A percentile compares a stretch with the other conserved stretches of the same genome.
Conservation (phyloP, 2,113 vertebrate species). For the Motacilla tschutschensis region DNA sequence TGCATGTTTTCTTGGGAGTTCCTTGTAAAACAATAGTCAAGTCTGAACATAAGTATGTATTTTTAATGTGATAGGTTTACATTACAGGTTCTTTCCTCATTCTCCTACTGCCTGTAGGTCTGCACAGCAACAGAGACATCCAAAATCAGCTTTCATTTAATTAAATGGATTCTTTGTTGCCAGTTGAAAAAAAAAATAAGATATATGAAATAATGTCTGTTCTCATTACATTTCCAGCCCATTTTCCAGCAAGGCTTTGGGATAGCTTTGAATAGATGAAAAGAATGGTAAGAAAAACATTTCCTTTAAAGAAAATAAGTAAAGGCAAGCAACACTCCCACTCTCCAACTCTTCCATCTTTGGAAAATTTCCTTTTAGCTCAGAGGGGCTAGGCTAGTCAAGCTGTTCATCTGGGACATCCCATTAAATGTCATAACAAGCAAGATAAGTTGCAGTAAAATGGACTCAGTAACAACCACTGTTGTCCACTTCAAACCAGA, state of each 20-base stretch:
- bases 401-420: neutral
- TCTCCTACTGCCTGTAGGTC: neutral
- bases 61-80: constrained; percentile 7
- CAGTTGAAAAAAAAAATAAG: neutral
- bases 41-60: neutral
- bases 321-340: constrained; percentile 1
- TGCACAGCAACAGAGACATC: neutral
- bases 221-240: constrained; percentile 34
- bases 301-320: neutral
- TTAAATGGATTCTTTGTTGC: neutral
- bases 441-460: neutral
- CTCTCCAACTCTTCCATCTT: constrained; percentile 3
- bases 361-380: constrained; percentile 21
- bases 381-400: neutral
- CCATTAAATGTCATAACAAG: neutral
- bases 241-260: neutral
- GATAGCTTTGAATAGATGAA: constrained; percentile 27
- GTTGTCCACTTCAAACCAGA: neutral
- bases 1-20: neutral
- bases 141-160: constrained; percentile 30
- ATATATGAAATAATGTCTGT: constrained; percentile 37
- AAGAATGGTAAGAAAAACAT: constrained; percentile 37
- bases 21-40: constrained; percentile 17
- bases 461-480: neutral
- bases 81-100: constrained; percentile 10